A percentile compares a stretch with the other conserved stretches of the same genome.
These are phyloP conservation scores for Stramonita haemastoma DNA, from an alignment of 2,888 invertebrate species.

Conservation along the genomic window DNA sequence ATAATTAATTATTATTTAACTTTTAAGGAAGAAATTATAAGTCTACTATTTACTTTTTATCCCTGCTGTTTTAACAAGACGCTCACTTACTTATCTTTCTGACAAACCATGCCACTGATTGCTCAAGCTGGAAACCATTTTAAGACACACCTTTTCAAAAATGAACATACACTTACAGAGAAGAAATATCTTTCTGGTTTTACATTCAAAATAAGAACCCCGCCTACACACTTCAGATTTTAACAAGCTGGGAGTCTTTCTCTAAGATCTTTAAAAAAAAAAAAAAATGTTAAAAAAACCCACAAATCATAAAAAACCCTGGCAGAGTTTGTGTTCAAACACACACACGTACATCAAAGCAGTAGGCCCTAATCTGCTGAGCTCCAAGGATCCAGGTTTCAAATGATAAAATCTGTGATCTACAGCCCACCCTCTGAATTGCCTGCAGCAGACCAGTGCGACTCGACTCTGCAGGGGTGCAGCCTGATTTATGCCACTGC, in stretches of 20 bases:
- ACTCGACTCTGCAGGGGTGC: neutral
- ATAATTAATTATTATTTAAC: too few relatives aligned
- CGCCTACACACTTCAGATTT: neutral
- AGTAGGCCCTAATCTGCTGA: neutral
- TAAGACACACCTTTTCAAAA: neutral
- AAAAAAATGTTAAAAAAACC: too few relatives aligned
- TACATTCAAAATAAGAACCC: neutral
- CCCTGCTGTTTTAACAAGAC: neutral
- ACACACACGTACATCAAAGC: neutral
- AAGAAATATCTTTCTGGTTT: too few relatives aligned
- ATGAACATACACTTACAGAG: neutral
- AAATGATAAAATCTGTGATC: neutral
- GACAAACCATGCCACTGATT: neutral
- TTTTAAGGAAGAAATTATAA: too few relatives aligned
- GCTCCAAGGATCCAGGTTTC: neutral
- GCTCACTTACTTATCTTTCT: neutral
- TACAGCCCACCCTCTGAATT: neutral
- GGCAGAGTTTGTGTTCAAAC: neutral
- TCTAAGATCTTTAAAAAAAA: neutral
- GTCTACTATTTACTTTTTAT: too few relatives aligned
- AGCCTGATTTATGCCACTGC: neutral
- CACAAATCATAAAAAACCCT: too few relatives aligned
- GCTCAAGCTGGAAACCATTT: too few relatives aligned
- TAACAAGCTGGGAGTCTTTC: neutral
- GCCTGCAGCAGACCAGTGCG: neutral